These are phyloP conservation scores for Elmis aenea DNA, from an alignment of 2,888 invertebrate genomes.

Conservation along the genomic window DNA sequence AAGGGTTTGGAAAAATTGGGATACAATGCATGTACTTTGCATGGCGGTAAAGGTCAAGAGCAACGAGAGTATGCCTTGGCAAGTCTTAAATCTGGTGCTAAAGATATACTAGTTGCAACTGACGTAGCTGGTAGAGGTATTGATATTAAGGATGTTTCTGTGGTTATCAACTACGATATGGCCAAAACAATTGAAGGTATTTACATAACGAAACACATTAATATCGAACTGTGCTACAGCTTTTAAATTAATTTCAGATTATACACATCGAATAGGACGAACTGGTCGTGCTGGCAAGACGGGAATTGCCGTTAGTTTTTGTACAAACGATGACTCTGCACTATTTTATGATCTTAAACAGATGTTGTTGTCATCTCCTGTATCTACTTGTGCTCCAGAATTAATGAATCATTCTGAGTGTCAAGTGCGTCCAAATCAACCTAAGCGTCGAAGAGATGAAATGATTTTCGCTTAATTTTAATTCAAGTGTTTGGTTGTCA, in stretches of 20 bases:
- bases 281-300: slow-evolving; percentile 98
- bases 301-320: slow-evolving; percentile 93
- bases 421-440: slow-evolving; percentile 94
- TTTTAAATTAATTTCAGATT: slow-evolving; percentile 65
- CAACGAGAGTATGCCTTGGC: slow-evolving; percentile 98
- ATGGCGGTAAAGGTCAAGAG: slow-evolving; percentile 99
- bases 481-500: too few relatives aligned
- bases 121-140: slow-evolving; percentile 99
- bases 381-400: slow-evolving; percentile 93
- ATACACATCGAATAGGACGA: slow-evolving; percentile 97
- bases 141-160: slow-evolving; percentile 98
- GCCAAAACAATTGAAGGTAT: slow-evolving; percentile 93
- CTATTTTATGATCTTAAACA: slow-evolving; percentile 98
- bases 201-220: too few relatives aligned
- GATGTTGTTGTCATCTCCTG: slow-evolving; percentile 80
- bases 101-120: slow-evolving; percentile 98
- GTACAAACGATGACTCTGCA: slow-evolving; percentile 93
- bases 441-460: slow-evolving; percentile 89
- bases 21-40: slow-evolving; percentile 93
- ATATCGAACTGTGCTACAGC: too few relatives aligned
- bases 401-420: slow-evolving; percentile 97
- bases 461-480: slow-evolving; percentile 85
- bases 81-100: slow-evolving; percentile 90
- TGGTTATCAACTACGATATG: slow-evolving; percentile 99
- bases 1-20: slow-evolving; percentile 95